Conservation (phyloP, 2,113 vertebrate species). For the Procavia capensis region DNA sequence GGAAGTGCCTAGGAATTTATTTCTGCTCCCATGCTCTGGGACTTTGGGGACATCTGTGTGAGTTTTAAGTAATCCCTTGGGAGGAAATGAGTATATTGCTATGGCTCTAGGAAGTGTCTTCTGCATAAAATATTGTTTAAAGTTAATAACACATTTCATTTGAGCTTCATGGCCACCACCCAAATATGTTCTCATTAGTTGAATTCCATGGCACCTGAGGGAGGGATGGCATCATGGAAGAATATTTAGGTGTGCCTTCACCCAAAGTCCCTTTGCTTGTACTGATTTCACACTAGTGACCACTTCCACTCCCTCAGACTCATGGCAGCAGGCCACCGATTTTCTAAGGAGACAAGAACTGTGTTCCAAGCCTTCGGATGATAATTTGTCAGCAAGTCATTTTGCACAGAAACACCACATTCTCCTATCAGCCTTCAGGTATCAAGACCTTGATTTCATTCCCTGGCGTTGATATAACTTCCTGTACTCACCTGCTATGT, state of each 20-base stretch:
- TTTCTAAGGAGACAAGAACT: neutral
- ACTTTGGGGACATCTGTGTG: conserved; percentile 63
- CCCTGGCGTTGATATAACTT: neutral
- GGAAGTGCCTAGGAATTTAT: conserved; percentile 79
- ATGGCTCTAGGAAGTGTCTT: conserved; percentile 78
- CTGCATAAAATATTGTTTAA: conserved; percentile 84
- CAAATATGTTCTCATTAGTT: conserved; percentile 80
- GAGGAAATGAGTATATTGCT: conserved; percentile 77
- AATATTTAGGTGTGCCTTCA: conserved; percentile 51
- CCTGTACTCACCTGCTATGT: neutral
- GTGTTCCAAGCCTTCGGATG: neutral
- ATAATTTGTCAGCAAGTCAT: neutral
- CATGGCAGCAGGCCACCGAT: neutral
- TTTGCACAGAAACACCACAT: neutral
- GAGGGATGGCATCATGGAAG: conserved; percentile 55
- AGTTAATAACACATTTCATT: conserved; percentile 82
- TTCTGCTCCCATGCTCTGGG: conserved; percentile 73
- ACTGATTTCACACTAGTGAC: neutral
- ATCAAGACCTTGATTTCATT: neutral
- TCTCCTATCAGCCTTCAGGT: neutral
- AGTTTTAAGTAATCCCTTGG: conserved; percentile 79
- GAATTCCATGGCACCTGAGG: conserved; percentile 65
- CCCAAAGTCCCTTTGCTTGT: neutral
- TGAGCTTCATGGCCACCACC: conserved; percentile 80
- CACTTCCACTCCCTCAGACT: neutral